Evolutionary conservation across 2,888 invertebrate species (phyloP).

Genomic region (Rhyacophila evoluta): DNA sequence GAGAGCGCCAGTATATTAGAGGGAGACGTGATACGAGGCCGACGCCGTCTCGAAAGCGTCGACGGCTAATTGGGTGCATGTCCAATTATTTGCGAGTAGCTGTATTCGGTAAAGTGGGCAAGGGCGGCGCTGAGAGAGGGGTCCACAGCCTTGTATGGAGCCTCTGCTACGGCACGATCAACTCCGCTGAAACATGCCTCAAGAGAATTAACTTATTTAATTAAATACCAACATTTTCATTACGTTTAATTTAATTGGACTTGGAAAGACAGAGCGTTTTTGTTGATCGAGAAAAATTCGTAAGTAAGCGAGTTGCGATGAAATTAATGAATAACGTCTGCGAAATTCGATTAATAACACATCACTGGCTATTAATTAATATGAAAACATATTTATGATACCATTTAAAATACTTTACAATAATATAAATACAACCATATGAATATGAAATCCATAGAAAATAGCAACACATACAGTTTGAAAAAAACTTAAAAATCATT

Average conservation of each 20-base stretch:
- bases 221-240: slow-evolving; percentile 51
- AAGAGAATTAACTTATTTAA: slow-evolving; percentile 51
- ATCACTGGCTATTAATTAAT: too few relatives aligned
- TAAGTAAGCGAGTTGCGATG: slow-evolving; percentile 2
- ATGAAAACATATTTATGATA: too few relatives aligned
- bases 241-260: slow-evolving; percentile 44
- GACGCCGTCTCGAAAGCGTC: slow-evolving; percentile 33
- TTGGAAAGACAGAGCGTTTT: slow-evolving; percentile 23
- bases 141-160: slow-evolving; percentile 36
- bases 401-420: too few relatives aligned
- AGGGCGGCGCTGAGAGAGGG: slow-evolving; percentile 37
- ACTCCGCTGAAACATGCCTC: slow-evolving; percentile 42
- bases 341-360: slow-evolving; percentile 14
- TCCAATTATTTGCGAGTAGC: slow-evolving; percentile 55
- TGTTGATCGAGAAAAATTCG: slow-evolving; percentile 14
- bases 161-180: slow-evolving; percentile 21
- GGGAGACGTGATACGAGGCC: slow-evolving; percentile 25
- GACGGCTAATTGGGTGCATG: slow-evolving; percentile 55
- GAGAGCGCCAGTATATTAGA: background rate
- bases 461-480: too few relatives aligned
- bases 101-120: slow-evolving; percentile 25
- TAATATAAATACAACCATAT: too few relatives aligned
- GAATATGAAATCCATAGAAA: too few relatives aligned
- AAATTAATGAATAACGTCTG: slow-evolving; percentile 7
- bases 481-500: too few relatives aligned